Conservation (phyloP, 2,113 vertebrate genomes). For the Chaetops frenatus region DNA sequence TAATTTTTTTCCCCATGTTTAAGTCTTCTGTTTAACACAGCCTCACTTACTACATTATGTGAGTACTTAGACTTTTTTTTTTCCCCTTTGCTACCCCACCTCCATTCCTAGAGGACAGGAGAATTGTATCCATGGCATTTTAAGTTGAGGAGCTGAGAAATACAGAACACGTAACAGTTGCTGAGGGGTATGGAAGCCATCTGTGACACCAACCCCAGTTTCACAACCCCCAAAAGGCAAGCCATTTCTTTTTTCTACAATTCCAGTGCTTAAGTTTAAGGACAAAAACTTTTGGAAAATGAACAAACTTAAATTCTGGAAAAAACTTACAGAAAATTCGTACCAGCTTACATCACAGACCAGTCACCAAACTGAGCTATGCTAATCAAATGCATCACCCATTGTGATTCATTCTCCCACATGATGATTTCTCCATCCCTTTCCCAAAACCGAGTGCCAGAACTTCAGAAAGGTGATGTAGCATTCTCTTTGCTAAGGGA, state of each 20-base stretch:
- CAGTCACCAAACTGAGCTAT: background rate
- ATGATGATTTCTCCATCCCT: background rate
- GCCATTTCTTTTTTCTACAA: background rate
- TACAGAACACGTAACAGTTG: rapidly evolving
- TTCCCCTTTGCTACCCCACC: background rate
- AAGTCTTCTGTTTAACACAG: background rate
- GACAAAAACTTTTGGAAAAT: background rate
- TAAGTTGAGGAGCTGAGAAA: background rate
- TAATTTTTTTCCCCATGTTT: background rate
- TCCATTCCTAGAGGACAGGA: background rate
- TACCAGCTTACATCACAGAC: background rate
- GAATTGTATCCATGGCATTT: background rate
- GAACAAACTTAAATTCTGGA: background rate
- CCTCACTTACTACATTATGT: background rate
- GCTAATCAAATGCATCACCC: background rate
- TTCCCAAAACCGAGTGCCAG: background rate
- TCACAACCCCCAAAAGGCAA: background rate
- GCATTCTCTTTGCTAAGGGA: rapidly evolving
- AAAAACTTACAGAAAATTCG: background rate
- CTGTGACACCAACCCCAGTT: background rate
- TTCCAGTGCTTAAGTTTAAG: background rate
- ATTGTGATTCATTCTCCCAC: background rate
- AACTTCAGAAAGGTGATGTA: background rate
- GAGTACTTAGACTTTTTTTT: background rate
- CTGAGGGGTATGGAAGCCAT: background rate